phyloP scores from a whole-genome alignment of 2,113 vertebrate species.

The Pedionomus torquatus region DNA sequence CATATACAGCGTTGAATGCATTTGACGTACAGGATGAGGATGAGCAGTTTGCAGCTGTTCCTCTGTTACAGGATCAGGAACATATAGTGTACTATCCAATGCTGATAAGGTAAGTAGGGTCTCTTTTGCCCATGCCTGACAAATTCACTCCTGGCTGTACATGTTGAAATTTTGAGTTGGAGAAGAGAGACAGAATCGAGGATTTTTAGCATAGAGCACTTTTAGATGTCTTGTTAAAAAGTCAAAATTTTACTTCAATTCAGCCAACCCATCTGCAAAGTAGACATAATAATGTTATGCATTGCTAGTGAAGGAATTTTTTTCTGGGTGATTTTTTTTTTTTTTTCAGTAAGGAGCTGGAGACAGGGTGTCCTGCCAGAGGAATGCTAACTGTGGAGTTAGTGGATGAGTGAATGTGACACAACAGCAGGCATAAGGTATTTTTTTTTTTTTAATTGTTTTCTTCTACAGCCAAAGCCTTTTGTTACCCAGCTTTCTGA shows the following conservation, averaged over 20 bases:
- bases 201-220: background rate
- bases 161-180: background rate
- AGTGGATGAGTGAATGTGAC: constrained; percentile 1
- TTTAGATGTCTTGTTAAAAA: background rate
- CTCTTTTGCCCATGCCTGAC: background rate
- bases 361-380: constrained; percentile 44
- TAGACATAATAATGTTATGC: background rate
- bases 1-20: background rate
- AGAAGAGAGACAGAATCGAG: background rate
- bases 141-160: background rate
- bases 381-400: background rate
- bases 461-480: background rate
- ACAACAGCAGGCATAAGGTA: background rate
- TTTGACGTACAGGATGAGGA: background rate
- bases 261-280: background rate
- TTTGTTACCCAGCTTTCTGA: background rate
- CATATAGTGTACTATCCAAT: background rate
- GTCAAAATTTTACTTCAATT: background rate
- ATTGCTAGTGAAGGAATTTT: background rate
- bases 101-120: background rate
- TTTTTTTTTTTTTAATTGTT: background rate
- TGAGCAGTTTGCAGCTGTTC: background rate
- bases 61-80: background rate
- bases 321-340: background rate
- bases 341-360: background rate